Evolutionary conservation across 2,113 vertebrate species (phyloP).

Genomic region (Alosa alosa): DNA sequence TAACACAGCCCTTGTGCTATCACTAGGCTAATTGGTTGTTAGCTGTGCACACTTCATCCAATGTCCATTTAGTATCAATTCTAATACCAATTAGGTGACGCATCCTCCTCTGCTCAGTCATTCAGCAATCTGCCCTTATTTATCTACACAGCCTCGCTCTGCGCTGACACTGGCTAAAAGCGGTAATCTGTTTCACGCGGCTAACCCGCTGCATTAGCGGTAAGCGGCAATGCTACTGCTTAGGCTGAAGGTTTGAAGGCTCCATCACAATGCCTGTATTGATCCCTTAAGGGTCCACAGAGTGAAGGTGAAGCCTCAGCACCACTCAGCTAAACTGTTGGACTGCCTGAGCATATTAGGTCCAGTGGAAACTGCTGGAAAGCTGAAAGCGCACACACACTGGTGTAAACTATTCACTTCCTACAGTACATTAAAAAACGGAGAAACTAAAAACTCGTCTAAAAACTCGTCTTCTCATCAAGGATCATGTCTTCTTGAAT

Average conservation of each 20-base stretch:
- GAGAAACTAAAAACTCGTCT: background rate
- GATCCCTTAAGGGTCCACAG: slow-evolving; percentile 33
- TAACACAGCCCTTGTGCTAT: background rate
- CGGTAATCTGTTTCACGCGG: background rate
- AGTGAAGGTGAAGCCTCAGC: slow-evolving; percentile 22
- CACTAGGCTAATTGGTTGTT: background rate
- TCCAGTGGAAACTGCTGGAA: slow-evolving; percentile 9
- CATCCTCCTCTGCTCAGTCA: background rate
- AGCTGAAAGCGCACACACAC: background rate
- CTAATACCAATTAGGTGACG: background rate
- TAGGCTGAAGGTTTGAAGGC: background rate
- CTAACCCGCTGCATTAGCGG: background rate
- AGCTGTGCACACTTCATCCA: background rate
- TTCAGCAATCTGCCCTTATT: background rate
- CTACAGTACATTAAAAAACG: background rate
- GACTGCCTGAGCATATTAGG: background rate
- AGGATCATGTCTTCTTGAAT: background rate
- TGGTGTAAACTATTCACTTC: background rate
- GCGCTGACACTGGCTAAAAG: background rate
- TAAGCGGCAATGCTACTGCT: background rate
- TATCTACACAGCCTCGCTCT: background rate
- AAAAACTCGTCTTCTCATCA: background rate
- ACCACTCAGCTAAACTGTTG: slow-evolving; percentile 1
- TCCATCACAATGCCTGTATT: slow-evolving; percentile 29
- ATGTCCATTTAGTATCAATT: background rate